Percentiles rank a stretch among this genome's conserved stretches.
Conservation (phyloP, 1,140 invertebrate genomes). For the Cotesia chilonis region DNA sequence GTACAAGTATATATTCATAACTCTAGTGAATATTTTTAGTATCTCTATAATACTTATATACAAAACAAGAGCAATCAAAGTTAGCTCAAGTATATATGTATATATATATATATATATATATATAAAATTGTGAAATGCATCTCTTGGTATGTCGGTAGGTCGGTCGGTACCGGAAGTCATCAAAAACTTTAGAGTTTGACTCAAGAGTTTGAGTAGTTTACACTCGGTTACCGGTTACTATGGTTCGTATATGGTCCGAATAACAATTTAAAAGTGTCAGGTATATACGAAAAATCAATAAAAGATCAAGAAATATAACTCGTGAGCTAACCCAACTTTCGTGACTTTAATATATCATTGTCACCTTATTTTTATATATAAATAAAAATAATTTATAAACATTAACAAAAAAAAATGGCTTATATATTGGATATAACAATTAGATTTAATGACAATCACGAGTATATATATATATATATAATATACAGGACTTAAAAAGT, state of each 20-base stretch:
- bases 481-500: too few relatives aligned
- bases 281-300: conserved; percentile 8
- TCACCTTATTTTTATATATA: neutral
- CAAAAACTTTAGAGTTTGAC: conserved; percentile 35
- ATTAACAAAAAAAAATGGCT: neutral
- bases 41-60: too few relatives aligned
- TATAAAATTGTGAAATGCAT: neutral
- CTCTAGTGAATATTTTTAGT: too few relatives aligned
- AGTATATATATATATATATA: too few relatives aligned
- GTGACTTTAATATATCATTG: conserved; percentile 13
- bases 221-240: conserved; percentile 21
- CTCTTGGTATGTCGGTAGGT: conserved; percentile 1
- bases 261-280: neutral
- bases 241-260: conserved; percentile 16
- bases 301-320: neutral
- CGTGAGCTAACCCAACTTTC: neutral
- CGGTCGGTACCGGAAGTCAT: conserved; percentile 35
- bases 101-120: neutral
- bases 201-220: conserved; percentile 21
- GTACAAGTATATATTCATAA: too few relatives aligned
- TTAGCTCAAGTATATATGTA: neutral
- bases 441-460: too few relatives aligned
- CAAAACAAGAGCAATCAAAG: too few relatives aligned
- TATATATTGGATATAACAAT: too few relatives aligned
- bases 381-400: neutral